A percentile compares a stretch with the other conserved stretches of the same genome.
Evolutionary conservation across 2,797 vertebrate genomes (phyloP).

Genomic region (Ptychadena robeensis): DNA sequence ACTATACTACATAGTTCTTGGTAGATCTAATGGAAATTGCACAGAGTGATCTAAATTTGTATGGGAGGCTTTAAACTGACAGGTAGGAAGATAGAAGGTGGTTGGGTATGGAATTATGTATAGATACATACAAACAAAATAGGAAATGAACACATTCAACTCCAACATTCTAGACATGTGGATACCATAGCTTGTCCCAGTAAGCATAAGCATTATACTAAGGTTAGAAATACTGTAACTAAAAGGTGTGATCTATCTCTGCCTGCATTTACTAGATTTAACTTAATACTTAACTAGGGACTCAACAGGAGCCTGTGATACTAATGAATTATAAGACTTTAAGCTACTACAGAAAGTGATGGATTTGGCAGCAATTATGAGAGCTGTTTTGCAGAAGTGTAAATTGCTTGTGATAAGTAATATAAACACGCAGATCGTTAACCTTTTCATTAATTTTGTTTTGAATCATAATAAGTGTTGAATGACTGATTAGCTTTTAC

Average conservation of each 20-base stretch:
- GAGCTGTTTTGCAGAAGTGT: slow-evolving; percentile 22
- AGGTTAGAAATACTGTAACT: not conserved
- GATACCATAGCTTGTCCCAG: not conserved
- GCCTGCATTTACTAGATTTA: slow-evolving; percentile 67
- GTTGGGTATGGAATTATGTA: not conserved
- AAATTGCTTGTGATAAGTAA: slow-evolving; percentile 38
- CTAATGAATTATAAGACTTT: slow-evolving; percentile 74
- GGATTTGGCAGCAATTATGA: slow-evolving; percentile 47
- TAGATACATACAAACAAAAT: not conserved
- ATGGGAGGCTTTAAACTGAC: too few species aligned
- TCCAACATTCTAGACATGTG: not conserved
- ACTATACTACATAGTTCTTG: too few species aligned
- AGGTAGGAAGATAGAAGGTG: too few species aligned
- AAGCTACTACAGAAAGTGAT: slow-evolving; percentile 63
- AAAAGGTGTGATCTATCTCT: slow-evolving; percentile 67
- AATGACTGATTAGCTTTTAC: slow-evolving; percentile 14
- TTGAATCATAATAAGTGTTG: slow-evolving; percentile 28
- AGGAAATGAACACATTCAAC: too few species aligned
- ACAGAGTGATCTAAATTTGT: too few species aligned
- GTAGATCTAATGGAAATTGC: too few species aligned
- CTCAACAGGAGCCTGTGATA: slow-evolving; percentile 72
- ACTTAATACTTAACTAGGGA: slow-evolving; percentile 69
- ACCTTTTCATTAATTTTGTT: slow-evolving; percentile 36
- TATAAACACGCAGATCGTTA: slow-evolving; percentile 29
- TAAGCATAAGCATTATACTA: not conserved